Base-by-base conservation (phyloP, 2,888 invertebrate species). In the Apodemia zela region DNA sequence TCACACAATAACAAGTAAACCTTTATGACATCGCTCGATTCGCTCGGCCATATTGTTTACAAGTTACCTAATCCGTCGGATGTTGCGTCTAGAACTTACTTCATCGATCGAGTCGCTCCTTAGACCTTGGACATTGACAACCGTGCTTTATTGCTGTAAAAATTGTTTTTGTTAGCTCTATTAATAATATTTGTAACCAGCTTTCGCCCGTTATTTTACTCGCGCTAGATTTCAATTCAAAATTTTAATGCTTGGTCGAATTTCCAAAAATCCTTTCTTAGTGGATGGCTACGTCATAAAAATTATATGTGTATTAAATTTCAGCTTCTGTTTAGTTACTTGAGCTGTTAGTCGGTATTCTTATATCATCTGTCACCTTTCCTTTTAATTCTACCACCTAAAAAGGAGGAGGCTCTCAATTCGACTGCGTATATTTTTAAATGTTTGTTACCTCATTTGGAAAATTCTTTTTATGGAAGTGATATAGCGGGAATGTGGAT, bases 81-180 rank as follows among this genome's bases (percentile, higher is more conserved):
- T 54, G 54, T 54, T 54, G 25, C 54, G 54, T 54, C 54, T 54
- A 54, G 54, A 11, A 54, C 51, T 54, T 54, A 25, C 54, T 25
- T 54, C 21, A 54, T 25, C 54, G 25, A 54, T 54, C 15, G 7
- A 2, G 54, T 21, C 21, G 25, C 21, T 51, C 21, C 10, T 2
- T 4, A 51, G 25, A 54, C 54, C 54, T 54, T 54, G 54, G 54
- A 54, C 25, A 29, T 21, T 18, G 49, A 51, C 49, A 18, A 21
- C 49, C 49, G 49, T 49, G 49, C 49, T 49, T 49, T 49, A 49
- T 18, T 42, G 8, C 42, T 42, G 42, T 15, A 42, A 4, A 42
- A 49, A 49, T 49, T 51, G 25, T 51, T 51, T 49, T 25, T 51
- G 18, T 6, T 51, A 51, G 51, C 4, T 51, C 13, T 11, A 49